A percentile compares a stretch with the other conserved stretches of the same genome.
phyloP scores from a whole-genome alignment of 2,797 vertebrate genomes.

The Alfaro cultratus region DNA sequence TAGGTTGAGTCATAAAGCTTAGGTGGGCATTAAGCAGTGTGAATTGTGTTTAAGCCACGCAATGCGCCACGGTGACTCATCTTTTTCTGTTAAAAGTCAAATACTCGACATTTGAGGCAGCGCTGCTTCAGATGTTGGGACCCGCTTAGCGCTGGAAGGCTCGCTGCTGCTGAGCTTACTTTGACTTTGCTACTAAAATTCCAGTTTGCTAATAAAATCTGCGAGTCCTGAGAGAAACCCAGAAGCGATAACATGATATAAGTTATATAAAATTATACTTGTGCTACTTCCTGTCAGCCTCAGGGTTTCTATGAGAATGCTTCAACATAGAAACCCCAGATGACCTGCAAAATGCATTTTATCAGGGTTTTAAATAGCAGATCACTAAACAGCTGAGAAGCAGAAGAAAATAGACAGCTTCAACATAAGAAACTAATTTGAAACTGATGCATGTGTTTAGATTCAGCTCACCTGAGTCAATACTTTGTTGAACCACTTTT shows the following conservation, averaged over 20 bases:
- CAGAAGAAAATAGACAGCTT: background rate
- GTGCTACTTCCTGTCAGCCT: background rate
- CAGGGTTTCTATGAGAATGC: background rate
- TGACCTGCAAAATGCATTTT: background rate
- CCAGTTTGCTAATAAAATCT: background rate
- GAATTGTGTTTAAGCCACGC: background rate
- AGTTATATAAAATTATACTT: background rate
- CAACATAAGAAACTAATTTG: background rate
- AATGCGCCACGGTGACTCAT: background rate
- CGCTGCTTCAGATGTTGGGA: background rate
- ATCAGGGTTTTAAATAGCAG: background rate
- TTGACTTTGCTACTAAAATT: background rate
- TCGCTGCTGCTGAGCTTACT: background rate
- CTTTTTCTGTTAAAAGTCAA: background rate
- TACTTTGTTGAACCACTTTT: background rate
- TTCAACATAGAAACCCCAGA: background rate
- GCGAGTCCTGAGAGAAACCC: background rate
- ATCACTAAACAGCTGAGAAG: no score
- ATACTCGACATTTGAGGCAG: background rate
- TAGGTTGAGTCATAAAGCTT: background rate
- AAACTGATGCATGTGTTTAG: background rate
- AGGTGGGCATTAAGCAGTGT: background rate
- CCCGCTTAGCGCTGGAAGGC: background rate
- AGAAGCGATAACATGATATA: background rate
- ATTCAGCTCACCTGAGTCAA: background rate